Evolutionary conservation across 2,888 invertebrate species (phyloP), one percentile per base, ranked within the genome.

Genomic region (Acronicta leporina): DNA sequence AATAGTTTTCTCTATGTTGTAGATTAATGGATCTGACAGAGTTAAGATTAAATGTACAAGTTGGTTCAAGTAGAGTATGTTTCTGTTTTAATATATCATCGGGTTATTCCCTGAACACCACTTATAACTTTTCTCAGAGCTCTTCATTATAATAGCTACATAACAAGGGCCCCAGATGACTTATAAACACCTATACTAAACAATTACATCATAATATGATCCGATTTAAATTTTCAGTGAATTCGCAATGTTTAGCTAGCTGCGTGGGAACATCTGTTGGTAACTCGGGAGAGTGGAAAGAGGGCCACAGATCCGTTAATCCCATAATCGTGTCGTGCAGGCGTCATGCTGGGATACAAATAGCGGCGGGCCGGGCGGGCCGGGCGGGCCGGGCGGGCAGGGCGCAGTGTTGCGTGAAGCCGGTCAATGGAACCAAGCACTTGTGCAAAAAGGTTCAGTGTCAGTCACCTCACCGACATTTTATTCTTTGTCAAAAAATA

Each of bases 341-440:
- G 38, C 38, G n/a, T 38, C 38, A n/a, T n/a, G 38, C 38, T 8
- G 38, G 38, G 38, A 38, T 33, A 33, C 38, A 38, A 38, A n/a
- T n/a, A 13, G 38, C 35, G 35, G 13, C 35, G 5, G 38, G 5
- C 1, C 38, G 5, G 38, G n/a, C 38, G 6, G n/a, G n/a, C 2
- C 35, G 38, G n/a, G n/a, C 5, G n/a, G 38, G n/a, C 38, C 33
- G 33, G 38, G n/a, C n/a, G n/a, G 38, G 6, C 38, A n/a, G n/a
- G 38, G 5, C 33, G 1, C 33, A 33, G 11, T 33, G 33, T 33
- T 33, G 33, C 38, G 38, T 38, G 38, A 38, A n/a, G 2, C 6
- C n/a, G 38, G n/a, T 6, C 35, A 7, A 13, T 38, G n/a, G 38
- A 38, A 38, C 13, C n/a, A 38, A 7, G n/a, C 38, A 38, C 38